Percentiles rank a stretch among this genome's conserved stretches.
phyloP scores from a whole-genome alignment of 2,797 vertebrate genomes.

The Melanotaenia trifasciata region DNA sequence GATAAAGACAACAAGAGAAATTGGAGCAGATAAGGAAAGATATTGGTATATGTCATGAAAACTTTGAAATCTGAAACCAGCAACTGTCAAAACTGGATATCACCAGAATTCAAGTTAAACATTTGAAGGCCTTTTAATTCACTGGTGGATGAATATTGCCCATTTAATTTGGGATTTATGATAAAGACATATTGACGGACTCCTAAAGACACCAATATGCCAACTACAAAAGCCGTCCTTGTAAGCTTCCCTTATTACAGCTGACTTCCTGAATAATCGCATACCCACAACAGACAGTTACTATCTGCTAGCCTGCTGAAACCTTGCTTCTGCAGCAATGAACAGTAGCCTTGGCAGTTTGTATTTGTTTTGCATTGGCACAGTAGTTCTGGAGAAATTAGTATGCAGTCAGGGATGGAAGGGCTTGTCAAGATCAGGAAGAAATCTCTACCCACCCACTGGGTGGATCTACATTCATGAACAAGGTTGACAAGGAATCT shows the following conservation, averaged over 20 bases:
- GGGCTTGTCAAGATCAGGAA: slow-evolving; percentile 77
- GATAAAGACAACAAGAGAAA: slow-evolving; percentile 39
- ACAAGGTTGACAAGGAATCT: slow-evolving; percentile 78
- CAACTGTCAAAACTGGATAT: slow-evolving; percentile 22
- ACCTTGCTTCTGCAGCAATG: slow-evolving; percentile 45
- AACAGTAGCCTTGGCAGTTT: slow-evolving; percentile 64
- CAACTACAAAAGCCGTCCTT: slow-evolving; percentile 23
- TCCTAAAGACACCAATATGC: slow-evolving; percentile 31
- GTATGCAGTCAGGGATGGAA: slow-evolving; percentile 73
- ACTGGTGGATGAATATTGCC: slow-evolving; percentile 29
- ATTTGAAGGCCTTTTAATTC: slow-evolving; percentile 41
- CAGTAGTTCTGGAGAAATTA: slow-evolving; percentile 72
- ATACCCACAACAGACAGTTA: slow-evolving; percentile 47
- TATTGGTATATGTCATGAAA: slow-evolving; percentile 13
- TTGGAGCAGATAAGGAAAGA: slow-evolving; percentile 28
- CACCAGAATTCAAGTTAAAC: slow-evolving; percentile 4
- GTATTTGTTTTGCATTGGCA: slow-evolving; percentile 74
- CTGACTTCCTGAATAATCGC: slow-evolving; percentile 62
- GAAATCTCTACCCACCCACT: slow-evolving; percentile 69
- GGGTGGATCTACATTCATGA: slow-evolving; percentile 74
- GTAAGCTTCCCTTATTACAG: slow-evolving; percentile 54
- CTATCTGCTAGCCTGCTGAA: slow-evolving; percentile 53
- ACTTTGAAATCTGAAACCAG: slow-evolving; percentile 14
- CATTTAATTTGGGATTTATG: slow-evolving; percentile 44
- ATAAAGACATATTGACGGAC: slow-evolving; percentile 29